These are phyloP conservation scores for Pavo muticus DNA, from an alignment of 2,113 vertebrate species.

Conservation along the genomic window DNA sequence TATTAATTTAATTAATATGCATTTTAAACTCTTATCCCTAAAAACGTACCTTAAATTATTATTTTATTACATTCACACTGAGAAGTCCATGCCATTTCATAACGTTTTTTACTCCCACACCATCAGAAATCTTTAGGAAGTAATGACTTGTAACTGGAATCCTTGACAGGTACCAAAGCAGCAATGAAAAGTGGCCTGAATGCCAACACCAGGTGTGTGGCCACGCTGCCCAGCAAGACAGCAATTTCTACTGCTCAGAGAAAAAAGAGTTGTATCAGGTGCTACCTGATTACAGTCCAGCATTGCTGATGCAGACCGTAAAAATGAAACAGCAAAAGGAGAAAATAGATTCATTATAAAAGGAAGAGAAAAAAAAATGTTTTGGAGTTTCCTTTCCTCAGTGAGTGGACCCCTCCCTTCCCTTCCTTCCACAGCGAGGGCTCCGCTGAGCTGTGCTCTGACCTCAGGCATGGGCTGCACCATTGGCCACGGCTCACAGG, in stretches of 20 bases:
- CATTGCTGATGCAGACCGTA: neutral
- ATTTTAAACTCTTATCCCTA: slow-evolving; percentile 42
- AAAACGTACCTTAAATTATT: slow-evolving; percentile 31
- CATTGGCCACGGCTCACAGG: neutral
- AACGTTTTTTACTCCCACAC: neutral
- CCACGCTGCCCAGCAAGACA: neutral
- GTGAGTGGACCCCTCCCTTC: neutral
- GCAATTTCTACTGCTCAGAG: neutral
- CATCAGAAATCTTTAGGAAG: neutral
- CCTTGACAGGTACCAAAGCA: neutral
- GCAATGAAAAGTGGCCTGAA: neutral
- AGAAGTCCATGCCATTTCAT: slow-evolving; percentile 44
- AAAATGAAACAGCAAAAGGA: neutral
- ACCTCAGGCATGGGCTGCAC: neutral
- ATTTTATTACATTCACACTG: slow-evolving; percentile 14
- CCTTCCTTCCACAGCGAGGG: neutral
- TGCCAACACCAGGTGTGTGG: neutral
- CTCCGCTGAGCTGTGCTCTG: neutral
- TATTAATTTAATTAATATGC: slow-evolving; percentile 61
- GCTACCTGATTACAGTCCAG: neutral
- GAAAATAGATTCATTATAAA: neutral
- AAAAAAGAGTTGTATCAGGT: neutral
- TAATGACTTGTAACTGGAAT: slow-evolving; percentile 11
- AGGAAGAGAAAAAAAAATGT: neutral
- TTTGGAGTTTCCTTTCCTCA: neutral